Conservation (phyloP, 2,888 invertebrate species). For the Apeira syringaria region DNA sequence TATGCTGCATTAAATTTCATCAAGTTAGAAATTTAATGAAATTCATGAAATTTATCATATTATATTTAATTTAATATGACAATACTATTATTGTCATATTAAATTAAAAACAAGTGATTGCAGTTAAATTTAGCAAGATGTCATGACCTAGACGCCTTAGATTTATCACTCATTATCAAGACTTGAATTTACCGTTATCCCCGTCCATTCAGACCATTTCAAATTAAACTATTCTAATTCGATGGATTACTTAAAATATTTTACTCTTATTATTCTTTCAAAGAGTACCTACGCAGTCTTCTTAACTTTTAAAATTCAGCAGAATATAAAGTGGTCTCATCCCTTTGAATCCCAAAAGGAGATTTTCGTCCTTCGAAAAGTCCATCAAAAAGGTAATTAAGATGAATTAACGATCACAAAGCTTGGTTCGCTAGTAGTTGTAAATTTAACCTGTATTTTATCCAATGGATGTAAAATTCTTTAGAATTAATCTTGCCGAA, state of each 20-base stretch:
- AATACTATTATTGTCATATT: too few relatives aligned
- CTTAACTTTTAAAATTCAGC: slow-evolving; percentile 43
- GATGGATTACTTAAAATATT: slow-evolving; percentile 1
- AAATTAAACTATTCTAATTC: slow-evolving; percentile 28
- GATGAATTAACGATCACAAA: slow-evolving; percentile 64
- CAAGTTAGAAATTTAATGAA: too few relatives aligned
- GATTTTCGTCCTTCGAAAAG: slow-evolving; percentile 48
- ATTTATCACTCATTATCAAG: slow-evolving; percentile 45
- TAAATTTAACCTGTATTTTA: slow-evolving; percentile 30
- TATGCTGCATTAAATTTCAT: too few relatives aligned
- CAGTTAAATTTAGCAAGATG: too few relatives aligned
- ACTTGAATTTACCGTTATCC: slow-evolving; percentile 21
- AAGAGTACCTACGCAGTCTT: slow-evolving; percentile 14
- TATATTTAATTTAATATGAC: too few relatives aligned
- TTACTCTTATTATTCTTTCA: slow-evolving; percentile 7
- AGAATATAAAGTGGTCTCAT: slow-evolving; percentile 51
- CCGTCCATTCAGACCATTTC: slow-evolving; percentile 3
- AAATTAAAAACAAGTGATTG: too few relatives aligned
- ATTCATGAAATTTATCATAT: too few relatives aligned
- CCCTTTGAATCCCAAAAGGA: slow-evolving; percentile 43
- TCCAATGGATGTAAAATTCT: too few relatives aligned
- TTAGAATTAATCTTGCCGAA: too few relatives aligned
- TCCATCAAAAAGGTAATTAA: slow-evolving; percentile 65
- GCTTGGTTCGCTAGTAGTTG: slow-evolving; percentile 38
- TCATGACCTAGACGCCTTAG: slow-evolving; percentile 28